Evolutionary conservation across 1,140 invertebrate genomes (phyloP), one percentile per base, ranked within the genome.

Genomic region (Papilio polyxenes): DNA sequence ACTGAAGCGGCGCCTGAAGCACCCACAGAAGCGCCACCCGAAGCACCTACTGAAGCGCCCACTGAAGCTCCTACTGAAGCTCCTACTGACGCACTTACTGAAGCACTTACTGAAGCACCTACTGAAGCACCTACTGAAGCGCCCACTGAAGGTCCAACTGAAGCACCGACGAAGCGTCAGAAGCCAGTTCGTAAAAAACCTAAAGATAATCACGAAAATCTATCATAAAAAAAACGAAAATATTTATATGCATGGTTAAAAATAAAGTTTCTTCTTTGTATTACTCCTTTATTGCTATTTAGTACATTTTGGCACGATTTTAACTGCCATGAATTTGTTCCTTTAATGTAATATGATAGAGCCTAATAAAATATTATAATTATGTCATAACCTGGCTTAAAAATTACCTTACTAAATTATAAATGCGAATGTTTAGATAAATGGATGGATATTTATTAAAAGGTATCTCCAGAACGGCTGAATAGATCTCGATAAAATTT

Each of bases 101-200:
- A 72, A 44, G 37, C 82, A 11, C 74, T 81, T 1, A 76, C 85
- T 10, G 69, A 20, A 82, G 8, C 82, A 44, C 23, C 81, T 0
- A 48, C 84, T 40, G 59, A 74, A 56, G 13, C 75, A 9, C 56
- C 81, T 17, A 62, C 49, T 1, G 77, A 72, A 53, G 40, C 79
- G 7, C 80, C 78, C 20, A 75, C 77, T 2, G 51, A 13, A 5
- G 23, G 72, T 69, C 75, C 80, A 20, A 82, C 81, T 56, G 76
- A 80, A 17, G 51, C 76, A 77, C 74, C 87, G 13, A 81, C 82
- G 56, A 20, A 76, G 72, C 7, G 65, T n/a, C 10, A 53, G 6
- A 82, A 78, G 65, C 81, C 5, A 53, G 82, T 81, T 31, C 81
- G 3, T 62, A 83, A 80, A 69, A 59, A 31, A 82, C 83, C 20